Evolutionary conservation across 2,888 invertebrate genomes (phyloP), one percentile per base, ranked within the genome.

Genomic region (Agrochola circellaris): DNA sequence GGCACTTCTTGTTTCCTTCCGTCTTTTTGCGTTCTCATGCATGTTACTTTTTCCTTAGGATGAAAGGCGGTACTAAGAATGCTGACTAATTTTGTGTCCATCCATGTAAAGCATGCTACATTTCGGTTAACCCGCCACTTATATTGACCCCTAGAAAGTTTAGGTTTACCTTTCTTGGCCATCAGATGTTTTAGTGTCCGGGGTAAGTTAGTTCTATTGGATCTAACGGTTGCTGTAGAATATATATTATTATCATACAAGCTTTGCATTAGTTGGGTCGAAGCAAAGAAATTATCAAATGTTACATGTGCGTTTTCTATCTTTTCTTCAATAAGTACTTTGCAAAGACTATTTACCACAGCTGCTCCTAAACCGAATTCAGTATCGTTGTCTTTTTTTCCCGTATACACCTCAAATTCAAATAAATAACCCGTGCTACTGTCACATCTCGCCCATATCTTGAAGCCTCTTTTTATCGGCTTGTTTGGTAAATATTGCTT

Each of bases 331-430:
- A 56, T 48, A 30, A 66, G 69, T 48, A 48, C 67, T 76, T 73
- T 60, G 54, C 69, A 51, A 45, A 75, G 58, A 45, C 60, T 71
- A 26, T 77, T 86, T 66, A 89, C 81, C 48, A 89, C 85, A 56
- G 81, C 87, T 54, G 42, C 65, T 62, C 88, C 90, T 72, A 91
- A 73, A 42, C 83, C 85, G 58, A 81, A 84, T 73, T 89, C 88
- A 54, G 67, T 68, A 51, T 54, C 67, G n/a, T 17, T 34, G 17
- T 68, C 17, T 54, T 54, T 61, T 61, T 79, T 85, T 26, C 81
- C 81, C 15, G 81, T 81, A 64, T 83, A 85, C 26, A 85, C 68
- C 7, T 85, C 73, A 45, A 75, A 85, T 30, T 81, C 58, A 65
- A 79, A 81, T 45, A 83, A 51, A 67, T 85, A 83, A 54, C 83